phyloP scores from a whole-genome alignment of 2,113 vertebrate species.

The Pachyramphus minor region DNA sequence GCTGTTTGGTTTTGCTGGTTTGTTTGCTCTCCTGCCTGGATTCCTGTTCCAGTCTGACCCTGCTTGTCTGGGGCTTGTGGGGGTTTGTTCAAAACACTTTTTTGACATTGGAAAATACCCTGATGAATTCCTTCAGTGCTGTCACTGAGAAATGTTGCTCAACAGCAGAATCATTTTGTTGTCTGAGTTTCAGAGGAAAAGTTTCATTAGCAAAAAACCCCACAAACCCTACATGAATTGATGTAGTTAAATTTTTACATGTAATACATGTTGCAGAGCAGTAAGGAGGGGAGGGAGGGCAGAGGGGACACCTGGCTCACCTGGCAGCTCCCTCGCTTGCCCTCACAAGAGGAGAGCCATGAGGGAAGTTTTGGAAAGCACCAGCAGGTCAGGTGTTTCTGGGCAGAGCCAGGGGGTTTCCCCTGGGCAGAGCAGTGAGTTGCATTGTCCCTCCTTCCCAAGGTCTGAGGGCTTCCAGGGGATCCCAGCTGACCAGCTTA shows the following conservation, averaged over 20 bases:
- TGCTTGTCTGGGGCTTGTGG: neutral
- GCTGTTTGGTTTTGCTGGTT: neutral
- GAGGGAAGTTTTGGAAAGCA: neutral
- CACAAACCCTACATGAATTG: neutral
- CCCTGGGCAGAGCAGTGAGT: neutral
- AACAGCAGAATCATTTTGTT: neutral
- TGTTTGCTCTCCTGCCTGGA: neutral
- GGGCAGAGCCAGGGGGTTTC: neutral
- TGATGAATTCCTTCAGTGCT: neutral
- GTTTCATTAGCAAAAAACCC: neutral
- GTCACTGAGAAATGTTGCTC: neutral
- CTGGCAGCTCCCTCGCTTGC: neutral
- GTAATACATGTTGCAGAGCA: fast-evolving
- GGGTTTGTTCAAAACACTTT: neutral
- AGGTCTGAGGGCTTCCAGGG: neutral
- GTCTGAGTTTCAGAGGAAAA: neutral
- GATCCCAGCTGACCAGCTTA: neutral
- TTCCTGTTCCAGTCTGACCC: neutral
- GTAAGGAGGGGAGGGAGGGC: neutral
- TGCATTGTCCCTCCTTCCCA: neutral
- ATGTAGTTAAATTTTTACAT: neutral
- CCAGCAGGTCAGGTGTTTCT: too few species aligned
- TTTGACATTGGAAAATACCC: neutral
- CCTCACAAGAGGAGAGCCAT: fast-evolving
- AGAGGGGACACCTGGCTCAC: neutral